phyloP scores from a whole-genome alignment of 2,797 vertebrate species.

The Thripadectes ignobilis region DNA sequence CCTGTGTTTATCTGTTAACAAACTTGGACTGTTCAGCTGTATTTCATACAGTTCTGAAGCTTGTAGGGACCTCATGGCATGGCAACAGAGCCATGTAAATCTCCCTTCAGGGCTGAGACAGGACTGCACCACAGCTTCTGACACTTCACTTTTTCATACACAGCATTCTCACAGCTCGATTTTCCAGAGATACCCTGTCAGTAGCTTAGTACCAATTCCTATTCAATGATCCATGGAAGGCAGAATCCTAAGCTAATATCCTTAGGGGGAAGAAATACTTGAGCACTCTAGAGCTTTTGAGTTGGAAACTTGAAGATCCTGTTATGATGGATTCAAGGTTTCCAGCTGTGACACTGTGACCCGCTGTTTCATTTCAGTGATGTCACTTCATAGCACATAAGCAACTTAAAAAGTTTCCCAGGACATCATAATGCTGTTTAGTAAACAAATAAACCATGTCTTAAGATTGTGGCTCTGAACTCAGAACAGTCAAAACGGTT shows the following conservation, averaged over 20 bases:
- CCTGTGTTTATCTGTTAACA: not conserved
- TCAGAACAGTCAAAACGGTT: conserved; percentile 32
- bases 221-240: not conserved
- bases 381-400: conserved; percentile 61
- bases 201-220: not conserved
- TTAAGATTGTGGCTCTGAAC: conserved; percentile 7
- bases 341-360: conserved; percentile 68
- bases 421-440: conserved; percentile 48
- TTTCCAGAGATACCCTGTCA: not conserved
- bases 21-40: not conserved
- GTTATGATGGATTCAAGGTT: conserved; percentile 53
- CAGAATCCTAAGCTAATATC: not conserved
- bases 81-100: not conserved
- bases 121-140: not conserved
- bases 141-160: not conserved
- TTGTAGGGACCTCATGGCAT: not conserved
- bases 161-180: not conserved
- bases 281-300: conserved; percentile 22
- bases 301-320: conserved; percentile 33
- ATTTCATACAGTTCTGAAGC: not conserved
- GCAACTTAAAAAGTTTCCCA: conserved; percentile 61
- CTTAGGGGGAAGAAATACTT: conserved; percentile 10
- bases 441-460: conserved; percentile 54
- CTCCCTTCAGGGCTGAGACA: not conserved
- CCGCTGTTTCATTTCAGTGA: conserved; percentile 36